Conservation (phyloP, 2,113 vertebrate species). For the Podarcis muralis region DNA sequence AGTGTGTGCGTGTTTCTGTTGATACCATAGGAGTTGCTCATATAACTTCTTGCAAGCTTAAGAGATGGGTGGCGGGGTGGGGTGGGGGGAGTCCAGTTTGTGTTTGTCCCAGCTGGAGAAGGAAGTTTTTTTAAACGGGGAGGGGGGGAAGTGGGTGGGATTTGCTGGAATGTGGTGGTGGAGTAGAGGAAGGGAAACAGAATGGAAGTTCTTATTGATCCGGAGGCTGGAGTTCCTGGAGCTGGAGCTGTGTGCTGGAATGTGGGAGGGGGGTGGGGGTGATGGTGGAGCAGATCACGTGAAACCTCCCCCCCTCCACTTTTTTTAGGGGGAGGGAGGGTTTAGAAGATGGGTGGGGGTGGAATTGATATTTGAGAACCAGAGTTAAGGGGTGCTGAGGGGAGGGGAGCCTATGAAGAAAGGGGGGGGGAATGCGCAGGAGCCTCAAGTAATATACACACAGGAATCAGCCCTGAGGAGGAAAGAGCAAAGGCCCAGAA, state of each 20-base stretch:
- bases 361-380: background rate
- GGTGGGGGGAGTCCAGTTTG: background rate
- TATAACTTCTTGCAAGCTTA: background rate
- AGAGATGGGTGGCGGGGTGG: background rate
- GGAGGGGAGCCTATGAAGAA: background rate
- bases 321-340: constrained; percentile 1
- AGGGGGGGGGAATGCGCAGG: background rate
- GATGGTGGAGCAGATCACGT: constrained; percentile 45
- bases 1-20: background rate
- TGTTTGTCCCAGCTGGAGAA: background rate
- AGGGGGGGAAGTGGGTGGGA: constrained; percentile 4
- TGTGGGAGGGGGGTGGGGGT: constrained; percentile 54
- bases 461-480: background rate
- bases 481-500: constrained; percentile 45
- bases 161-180: constrained; percentile 24
- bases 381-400: background rate
- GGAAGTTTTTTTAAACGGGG: background rate
- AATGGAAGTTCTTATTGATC: constrained; percentile 69
- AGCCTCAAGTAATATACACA: constrained; percentile 14
- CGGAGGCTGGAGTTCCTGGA: constrained; percentile 51
- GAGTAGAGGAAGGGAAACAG: constrained; percentile 27
- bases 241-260: constrained; percentile 75
- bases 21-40: background rate
- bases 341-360: background rate
- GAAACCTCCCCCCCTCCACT: constrained; percentile 22